Conservation (phyloP, 1,140 invertebrate species). For the Apis laboriosa region DNA sequence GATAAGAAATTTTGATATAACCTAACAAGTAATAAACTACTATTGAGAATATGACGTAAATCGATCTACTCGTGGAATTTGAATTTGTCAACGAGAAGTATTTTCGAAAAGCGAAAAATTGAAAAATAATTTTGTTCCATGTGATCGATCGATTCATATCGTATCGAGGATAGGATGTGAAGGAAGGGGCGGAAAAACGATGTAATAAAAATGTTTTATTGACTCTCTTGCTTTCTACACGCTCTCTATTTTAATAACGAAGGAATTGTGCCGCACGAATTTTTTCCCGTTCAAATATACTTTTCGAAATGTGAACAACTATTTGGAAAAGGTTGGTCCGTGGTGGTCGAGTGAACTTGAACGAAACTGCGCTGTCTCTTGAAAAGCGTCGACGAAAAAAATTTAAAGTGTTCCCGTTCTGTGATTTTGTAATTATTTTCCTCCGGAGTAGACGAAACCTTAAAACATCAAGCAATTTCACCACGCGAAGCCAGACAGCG, state of each 20-base stretch:
- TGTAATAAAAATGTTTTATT: constrained; percentile 9
- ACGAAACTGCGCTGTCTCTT: constrained; percentile 42
- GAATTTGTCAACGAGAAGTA: constrained; percentile 20
- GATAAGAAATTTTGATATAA: constrained; percentile 13
- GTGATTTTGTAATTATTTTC: constrained; percentile 79
- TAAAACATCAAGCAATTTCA: constrained; percentile 77
- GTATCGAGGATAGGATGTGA: background rate
- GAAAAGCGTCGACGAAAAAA: constrained; percentile 45
- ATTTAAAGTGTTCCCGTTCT: constrained; percentile 62
- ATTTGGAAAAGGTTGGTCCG: background rate
- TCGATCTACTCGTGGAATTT: background rate
- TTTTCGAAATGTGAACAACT: background rate
- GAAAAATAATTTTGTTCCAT: constrained; percentile 11
- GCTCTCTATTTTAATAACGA: constrained; percentile 9
- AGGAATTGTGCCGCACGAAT: background rate
- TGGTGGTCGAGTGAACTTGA: constrained; percentile 33
- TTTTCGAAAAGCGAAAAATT: constrained; percentile 2
- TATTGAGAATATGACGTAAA: background rate
- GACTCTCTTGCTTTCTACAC: background rate
- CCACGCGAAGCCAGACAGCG: constrained; percentile 70
- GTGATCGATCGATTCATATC: background rate
- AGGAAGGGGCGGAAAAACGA: background rate
- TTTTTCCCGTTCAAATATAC: background rate
- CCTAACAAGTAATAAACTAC: background rate
- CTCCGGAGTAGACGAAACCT: constrained; percentile 74